Evolutionary conservation across 2,113 vertebrate genomes (phyloP).

Genomic region (Dolichallabes microphthalmus): DNA sequence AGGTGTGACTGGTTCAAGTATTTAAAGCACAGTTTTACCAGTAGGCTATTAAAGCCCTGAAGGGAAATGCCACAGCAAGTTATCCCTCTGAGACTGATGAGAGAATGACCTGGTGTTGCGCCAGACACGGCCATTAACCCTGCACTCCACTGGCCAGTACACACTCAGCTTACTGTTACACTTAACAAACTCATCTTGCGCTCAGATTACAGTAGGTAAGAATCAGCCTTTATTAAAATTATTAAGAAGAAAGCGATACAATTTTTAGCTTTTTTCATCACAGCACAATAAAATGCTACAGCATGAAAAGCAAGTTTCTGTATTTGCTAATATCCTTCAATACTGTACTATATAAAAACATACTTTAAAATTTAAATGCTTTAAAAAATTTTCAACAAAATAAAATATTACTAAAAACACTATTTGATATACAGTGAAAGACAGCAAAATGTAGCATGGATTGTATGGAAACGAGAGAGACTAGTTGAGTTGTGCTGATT

Average conservation of each 20-base stretch:
- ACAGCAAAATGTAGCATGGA: constrained; percentile 3
- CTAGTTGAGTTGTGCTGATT: constrained; percentile 37
- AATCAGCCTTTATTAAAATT: constrained; percentile 4
- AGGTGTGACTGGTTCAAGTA: constrained; percentile 45
- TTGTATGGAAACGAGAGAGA: constrained; percentile 33
- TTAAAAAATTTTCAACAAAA: neutral
- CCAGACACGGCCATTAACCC: constrained; percentile 37
- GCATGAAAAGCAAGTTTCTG: neutral
- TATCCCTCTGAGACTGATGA: constrained; percentile 48
- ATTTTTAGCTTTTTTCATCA: neutral
- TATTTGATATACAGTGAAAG: neutral
- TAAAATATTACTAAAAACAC: neutral
- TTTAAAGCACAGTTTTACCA: constrained; percentile 53
- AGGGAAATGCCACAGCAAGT: constrained; percentile 55
- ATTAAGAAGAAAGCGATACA: neutral
- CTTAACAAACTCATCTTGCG: constrained; percentile 21
- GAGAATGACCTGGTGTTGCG: constrained; percentile 29
- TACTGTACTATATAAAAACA: neutral
- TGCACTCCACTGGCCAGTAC: constrained; percentile 15
- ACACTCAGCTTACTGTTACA: constrained; percentile 17
- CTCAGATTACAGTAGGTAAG: constrained; percentile 21
- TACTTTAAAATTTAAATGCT: neutral
- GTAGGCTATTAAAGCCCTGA: constrained; percentile 57
- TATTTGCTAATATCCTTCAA: neutral
- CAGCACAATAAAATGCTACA: neutral